These are phyloP conservation scores for Pissodes strobi DNA, from an alignment of 1,140 invertebrate species.

Conservation along the genomic window DNA sequence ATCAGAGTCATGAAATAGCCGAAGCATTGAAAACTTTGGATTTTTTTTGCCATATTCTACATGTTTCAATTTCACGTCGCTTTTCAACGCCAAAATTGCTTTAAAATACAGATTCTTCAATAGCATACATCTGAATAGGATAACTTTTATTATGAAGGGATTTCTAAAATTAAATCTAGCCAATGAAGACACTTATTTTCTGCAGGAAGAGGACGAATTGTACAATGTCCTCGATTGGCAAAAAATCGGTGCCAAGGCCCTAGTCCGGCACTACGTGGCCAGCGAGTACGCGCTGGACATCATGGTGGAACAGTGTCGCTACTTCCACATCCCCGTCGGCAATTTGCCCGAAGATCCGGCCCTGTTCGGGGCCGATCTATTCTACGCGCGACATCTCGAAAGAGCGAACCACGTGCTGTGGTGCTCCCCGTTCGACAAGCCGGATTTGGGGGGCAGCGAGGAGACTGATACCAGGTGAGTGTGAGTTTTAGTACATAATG, in stretches of 20 bases:
- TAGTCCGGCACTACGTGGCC: constrained; percentile 87
- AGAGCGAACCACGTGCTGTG: constrained; percentile 94
- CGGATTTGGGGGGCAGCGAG: constrained; percentile 96
- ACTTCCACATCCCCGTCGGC: constrained; percentile 89
- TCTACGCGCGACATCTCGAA: constrained; percentile 87
- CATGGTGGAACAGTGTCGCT: constrained; percentile 88
- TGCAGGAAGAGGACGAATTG: constrained; percentile 75
- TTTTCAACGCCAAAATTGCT: too few relatives aligned
- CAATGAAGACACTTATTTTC: too few relatives aligned
- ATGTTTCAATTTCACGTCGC: too few relatives aligned
- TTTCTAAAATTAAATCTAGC: too few relatives aligned
- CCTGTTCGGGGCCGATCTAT: constrained; percentile 90
- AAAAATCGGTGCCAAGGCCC: constrained; percentile 77
- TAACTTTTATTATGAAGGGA: too few relatives aligned
- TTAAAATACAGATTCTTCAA: too few relatives aligned
- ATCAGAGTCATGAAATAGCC: too few relatives aligned
- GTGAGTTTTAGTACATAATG: not conserved
- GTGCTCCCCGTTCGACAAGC: constrained; percentile 88
- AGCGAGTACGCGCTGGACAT: constrained; percentile 71
- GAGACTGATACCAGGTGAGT: constrained; percentile 86
- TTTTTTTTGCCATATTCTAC: too few relatives aligned
- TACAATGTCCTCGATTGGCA: constrained; percentile 94
- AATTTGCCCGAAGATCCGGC: constrained; percentile 86
- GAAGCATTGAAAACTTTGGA: too few relatives aligned
- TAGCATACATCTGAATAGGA: too few relatives aligned